Conservation (phyloP, 2,888 invertebrate genomes). For the Sinohyriopsis cumingii region DNA sequence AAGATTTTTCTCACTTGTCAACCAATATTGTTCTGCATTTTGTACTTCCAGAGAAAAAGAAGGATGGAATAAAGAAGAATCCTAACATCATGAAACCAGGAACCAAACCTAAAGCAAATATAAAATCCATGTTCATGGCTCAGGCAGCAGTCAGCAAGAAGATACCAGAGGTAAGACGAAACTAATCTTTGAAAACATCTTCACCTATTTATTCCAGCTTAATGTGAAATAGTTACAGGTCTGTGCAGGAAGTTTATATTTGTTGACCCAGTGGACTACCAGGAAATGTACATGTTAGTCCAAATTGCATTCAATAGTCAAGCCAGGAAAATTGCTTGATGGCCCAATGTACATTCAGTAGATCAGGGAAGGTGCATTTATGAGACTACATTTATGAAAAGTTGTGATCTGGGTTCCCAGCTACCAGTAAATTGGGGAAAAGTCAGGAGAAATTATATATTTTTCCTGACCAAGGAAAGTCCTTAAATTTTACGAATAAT, state of each 20-base stretch:
- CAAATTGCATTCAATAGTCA: too few relatives aligned
- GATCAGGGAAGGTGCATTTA: too few relatives aligned
- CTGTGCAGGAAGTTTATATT: not conserved
- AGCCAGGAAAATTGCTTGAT: too few relatives aligned
- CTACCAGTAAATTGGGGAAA: too few relatives aligned
- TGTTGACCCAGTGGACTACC: too few relatives aligned
- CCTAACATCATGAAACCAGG: slow-evolving; percentile 67
- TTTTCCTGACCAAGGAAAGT: too few relatives aligned
- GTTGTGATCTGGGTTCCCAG: too few relatives aligned
- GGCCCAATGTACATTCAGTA: too few relatives aligned
- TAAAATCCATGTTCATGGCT: slow-evolving; percentile 81
- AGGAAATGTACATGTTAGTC: too few relatives aligned
- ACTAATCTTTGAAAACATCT: not conserved
- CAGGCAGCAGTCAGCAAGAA: slow-evolving; percentile 82
- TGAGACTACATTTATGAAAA: too few relatives aligned
- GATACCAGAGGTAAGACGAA: slow-evolving; percentile 75
- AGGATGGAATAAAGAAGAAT: slow-evolving; percentile 57
- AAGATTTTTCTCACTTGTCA: not conserved
- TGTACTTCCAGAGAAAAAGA: slow-evolving; percentile 33
- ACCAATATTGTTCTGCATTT: not conserved
- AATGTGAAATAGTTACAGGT: not conserved
- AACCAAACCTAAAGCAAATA: slow-evolving; percentile 73
- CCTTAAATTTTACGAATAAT: too few relatives aligned
- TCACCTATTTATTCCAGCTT: not conserved
- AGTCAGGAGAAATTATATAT: too few relatives aligned